Conservation (phyloP, 2,113 vertebrate species). For the Corythoichthys intestinalis region DNA sequence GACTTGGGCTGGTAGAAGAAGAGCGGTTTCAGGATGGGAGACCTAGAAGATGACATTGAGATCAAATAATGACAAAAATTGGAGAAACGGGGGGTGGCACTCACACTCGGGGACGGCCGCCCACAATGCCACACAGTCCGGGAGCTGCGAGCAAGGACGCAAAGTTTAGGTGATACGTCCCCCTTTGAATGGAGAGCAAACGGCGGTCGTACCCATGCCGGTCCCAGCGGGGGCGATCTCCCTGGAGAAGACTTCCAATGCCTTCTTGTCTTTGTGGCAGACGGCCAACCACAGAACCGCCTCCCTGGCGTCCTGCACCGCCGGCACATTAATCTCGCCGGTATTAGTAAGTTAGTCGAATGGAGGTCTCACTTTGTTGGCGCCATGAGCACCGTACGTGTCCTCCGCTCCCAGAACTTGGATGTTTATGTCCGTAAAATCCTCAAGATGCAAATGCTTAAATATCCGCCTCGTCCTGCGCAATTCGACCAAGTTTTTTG, state of each 20-base stretch:
- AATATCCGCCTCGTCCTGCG: slow-evolving; percentile 78
- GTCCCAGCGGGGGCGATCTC: slow-evolving; percentile 81
- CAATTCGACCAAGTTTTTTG: no score
- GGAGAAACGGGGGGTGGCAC: slow-evolving; percentile 21
- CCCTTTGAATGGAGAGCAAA: not conserved
- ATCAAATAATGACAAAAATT: not conserved
- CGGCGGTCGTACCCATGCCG: slow-evolving; percentile 76
- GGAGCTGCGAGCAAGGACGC: slow-evolving; percentile 63
- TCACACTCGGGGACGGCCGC: slow-evolving; percentile 80
- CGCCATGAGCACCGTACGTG: slow-evolving; percentile 76
- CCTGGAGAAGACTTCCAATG: slow-evolving; percentile 80
- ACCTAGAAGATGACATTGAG: slow-evolving; percentile 54
- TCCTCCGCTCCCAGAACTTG: slow-evolving; percentile 85
- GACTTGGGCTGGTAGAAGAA: slow-evolving; percentile 81
- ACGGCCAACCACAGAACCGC: slow-evolving; percentile 82
- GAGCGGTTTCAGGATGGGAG: slow-evolving; percentile 82
- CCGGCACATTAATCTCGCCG: not conserved
- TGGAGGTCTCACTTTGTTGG: slow-evolving; percentile 48
- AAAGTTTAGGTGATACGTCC: not conserved
- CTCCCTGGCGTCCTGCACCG: slow-evolving; percentile 70
- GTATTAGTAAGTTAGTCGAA: no score
- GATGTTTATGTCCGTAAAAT: slow-evolving; percentile 80
- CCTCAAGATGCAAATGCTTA: slow-evolving; percentile 73
- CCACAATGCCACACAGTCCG: slow-evolving; percentile 76
- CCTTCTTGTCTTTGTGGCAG: slow-evolving; percentile 79